These are phyloP conservation scores for Ornithorhynchus anatinus DNA, from an alignment of 2,113 vertebrate species.

Conservation along the genomic window DNA sequence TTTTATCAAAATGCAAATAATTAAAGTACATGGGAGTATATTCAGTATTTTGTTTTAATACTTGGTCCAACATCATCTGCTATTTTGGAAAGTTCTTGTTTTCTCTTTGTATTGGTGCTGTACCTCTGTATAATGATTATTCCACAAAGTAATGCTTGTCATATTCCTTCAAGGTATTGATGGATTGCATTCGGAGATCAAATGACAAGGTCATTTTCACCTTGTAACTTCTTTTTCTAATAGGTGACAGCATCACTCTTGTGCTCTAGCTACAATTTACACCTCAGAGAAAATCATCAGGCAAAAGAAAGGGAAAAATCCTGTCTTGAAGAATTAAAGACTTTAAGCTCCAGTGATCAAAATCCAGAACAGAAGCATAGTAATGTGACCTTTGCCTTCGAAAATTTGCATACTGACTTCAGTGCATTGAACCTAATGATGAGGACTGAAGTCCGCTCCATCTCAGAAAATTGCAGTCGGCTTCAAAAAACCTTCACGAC, in stretches of 20 bases:
- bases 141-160: background rate
- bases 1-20: too few relatives aligned
- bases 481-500: background rate
- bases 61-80: too few relatives aligned
- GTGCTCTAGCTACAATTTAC: background rate
- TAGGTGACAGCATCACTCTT: background rate
- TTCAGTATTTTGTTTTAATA: too few relatives aligned
- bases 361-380: background rate
- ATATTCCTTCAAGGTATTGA: background rate
- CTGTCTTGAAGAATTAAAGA: background rate
- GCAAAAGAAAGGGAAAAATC: background rate
- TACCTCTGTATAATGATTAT: too few relatives aligned
- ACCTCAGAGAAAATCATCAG: background rate
- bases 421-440: background rate
- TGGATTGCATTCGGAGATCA: slow-evolving; percentile 2
- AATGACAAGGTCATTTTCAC: background rate
- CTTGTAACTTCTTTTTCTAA: background rate
- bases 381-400: background rate
- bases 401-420: background rate
- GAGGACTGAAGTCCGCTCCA: background rate
- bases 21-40: too few relatives aligned
- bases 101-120: too few relatives aligned
- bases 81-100: too few relatives aligned
- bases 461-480: background rate
- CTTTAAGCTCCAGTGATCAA: background rate